These are phyloP conservation scores for Andrena camellia DNA, from an alignment of 2,888 invertebrate genomes.

Conservation along the genomic window DNA sequence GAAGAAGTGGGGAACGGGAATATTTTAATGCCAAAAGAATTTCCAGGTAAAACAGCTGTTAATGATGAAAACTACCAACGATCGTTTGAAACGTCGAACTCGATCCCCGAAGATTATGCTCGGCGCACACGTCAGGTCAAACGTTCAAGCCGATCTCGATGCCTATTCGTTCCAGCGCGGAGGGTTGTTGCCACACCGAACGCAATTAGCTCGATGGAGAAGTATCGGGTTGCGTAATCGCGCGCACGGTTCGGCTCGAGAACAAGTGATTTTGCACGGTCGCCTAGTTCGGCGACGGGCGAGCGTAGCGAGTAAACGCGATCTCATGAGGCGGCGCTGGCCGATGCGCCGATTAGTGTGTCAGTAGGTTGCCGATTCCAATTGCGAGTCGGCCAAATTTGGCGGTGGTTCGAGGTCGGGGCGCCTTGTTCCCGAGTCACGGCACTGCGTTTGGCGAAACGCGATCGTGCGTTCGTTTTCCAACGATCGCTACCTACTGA, in stretches of 20 bases:
- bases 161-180: slow-evolving; percentile 28
- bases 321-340: slow-evolving; percentile 58
- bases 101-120: not conserved
- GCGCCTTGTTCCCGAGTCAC: slow-evolving; percentile 48
- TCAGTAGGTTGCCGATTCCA: slow-evolving; percentile 80
- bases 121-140: not conserved
- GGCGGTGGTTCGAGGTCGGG: slow-evolving; percentile 71
- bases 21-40: no score
- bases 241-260: slow-evolving; percentile 10
- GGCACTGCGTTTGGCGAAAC: slow-evolving; percentile 54
- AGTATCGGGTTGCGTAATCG: slow-evolving; percentile 38
- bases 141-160: slow-evolving; percentile 16
- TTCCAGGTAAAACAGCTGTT: no score
- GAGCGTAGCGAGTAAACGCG: slow-evolving; percentile 1
- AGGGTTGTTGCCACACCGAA: slow-evolving; percentile 25
- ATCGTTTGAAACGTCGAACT: not conserved
- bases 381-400: slow-evolving; percentile 79
- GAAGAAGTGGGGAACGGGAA: no score
- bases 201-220: slow-evolving; percentile 45
- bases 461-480: slow-evolving; percentile 3
- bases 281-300: slow-evolving; percentile 58
- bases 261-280: slow-evolving; percentile 43
- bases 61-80: no score
- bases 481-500: not conserved
- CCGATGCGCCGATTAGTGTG: slow-evolving; percentile 72